Base-by-base conservation (phyloP, 2,888 invertebrate species). In the Perdita meconis region DNA sequence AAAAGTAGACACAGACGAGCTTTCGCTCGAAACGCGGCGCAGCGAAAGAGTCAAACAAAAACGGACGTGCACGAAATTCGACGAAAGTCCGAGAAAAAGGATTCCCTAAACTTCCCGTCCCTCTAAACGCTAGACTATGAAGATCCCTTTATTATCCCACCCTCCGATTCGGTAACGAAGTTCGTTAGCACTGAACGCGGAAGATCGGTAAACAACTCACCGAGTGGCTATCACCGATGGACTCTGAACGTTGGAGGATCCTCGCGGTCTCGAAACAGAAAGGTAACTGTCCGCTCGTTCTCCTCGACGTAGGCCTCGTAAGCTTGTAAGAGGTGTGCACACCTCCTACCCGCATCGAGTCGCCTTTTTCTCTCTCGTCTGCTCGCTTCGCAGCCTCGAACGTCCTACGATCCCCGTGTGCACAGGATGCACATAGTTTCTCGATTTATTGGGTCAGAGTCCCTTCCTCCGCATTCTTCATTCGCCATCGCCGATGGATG, bases 191-290 rank as follows among this genome's bases (percentile, higher is more conserved):
- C 4, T n/a, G 13, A n/a, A 4, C n/a, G 22, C 0, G 1, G 12
- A 16, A 24, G 26, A 12, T 26, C 10, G 24, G 13, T 3, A 38
- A 6, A 50, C 19, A 64, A 78, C 78, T 73, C 70, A 80, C 71
- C 80, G 77, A 78, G 80, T 80, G 50, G 50, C 55, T 50, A 56
- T 71, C 47, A 60, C 34, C 64, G 68, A 50, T 64, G 65, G 47
- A 47, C 38, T 69, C 67, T 40, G 64, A 68, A 69, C 63, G 51
- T n/a, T 60, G 55, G 68, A 78, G 81, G 73, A 90, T 90, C 89
- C 90, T 91, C 88, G 85, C 91, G 84, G 85, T 88, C 87, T 90
- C 89, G 86, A 86, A 87, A 90, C 90, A 86, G 90, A 90, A 90
- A 91, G 90, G 90, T 89, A 90, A 91, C 91, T 91, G 91, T 80